phyloP scores from a whole-genome alignment of 2,113 vertebrate species.

The Melanostigma gelatinosum region DNA sequence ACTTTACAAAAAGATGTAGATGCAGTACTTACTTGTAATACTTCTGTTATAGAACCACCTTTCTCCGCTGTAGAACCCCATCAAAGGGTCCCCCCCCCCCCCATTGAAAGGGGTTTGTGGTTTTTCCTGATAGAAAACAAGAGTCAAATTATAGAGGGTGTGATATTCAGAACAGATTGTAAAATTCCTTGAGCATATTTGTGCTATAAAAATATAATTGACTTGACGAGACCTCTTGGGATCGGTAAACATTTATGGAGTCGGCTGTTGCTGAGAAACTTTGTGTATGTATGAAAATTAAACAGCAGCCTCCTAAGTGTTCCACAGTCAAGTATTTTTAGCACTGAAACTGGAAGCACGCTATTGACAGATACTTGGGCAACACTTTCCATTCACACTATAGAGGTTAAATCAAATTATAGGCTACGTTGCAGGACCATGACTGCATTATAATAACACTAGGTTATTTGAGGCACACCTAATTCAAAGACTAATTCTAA shows the following conservation, averaged over 20 bases:
- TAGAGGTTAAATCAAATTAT: slow-evolving; percentile 11
- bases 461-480: slow-evolving; percentile 9
- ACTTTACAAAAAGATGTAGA: background rate
- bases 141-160: background rate
- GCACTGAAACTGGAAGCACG: background rate
- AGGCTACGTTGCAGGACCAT: background rate
- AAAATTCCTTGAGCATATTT: background rate
- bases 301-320: background rate
- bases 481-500: background rate
- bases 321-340: slow-evolving; percentile 6
- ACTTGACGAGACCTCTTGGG: background rate
- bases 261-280: slow-evolving; percentile 14
- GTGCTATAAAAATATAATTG: background rate
- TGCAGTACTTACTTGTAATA: background rate
- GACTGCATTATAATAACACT: background rate
- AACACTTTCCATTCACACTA: slow-evolving; percentile 41
- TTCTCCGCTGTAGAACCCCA: background rate
- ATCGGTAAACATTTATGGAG: background rate
- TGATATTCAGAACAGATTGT: background rate
- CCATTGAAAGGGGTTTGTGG: background rate
- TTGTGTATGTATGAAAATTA: slow-evolving; percentile 23
- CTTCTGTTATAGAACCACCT: background rate
- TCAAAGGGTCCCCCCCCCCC: background rate
- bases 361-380: slow-evolving; percentile 4
- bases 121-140: background rate